Conservation (phyloP, 2,113 vertebrate species). For the Empidonax traillii region DNA sequence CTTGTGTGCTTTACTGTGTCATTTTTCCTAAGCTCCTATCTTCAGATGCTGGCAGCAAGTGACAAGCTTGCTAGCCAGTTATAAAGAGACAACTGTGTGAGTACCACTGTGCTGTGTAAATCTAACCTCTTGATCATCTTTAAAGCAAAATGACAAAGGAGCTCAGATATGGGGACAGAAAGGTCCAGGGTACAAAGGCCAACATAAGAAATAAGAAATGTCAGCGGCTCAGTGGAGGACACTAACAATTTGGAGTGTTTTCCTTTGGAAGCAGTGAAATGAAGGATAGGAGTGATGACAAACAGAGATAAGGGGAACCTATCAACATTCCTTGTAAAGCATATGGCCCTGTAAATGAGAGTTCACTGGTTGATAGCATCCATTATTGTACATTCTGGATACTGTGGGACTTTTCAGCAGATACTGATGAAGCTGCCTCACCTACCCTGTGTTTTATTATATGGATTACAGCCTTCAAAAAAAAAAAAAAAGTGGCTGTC, state of each 20-base stretch:
- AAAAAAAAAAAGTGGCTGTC: background rate
- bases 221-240: background rate
- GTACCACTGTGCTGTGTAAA: background rate
- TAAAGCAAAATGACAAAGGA: background rate
- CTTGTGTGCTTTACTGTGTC: constrained; percentile 33
- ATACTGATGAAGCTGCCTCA: background rate
- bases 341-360: constrained; percentile 42
- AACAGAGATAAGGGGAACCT: constrained; percentile 51
- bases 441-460: constrained; percentile 23
- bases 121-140: background rate
- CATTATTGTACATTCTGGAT: background rate
- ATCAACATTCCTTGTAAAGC: constrained; percentile 57
- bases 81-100: background rate
- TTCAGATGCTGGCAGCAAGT: constrained; percentile 49
- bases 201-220: background rate
- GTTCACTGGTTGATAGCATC: constrained; percentile 25
- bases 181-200: background rate
- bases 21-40: background rate
- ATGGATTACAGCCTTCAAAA: background rate
- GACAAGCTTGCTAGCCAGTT: background rate
- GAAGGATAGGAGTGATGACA: constrained; percentile 50
- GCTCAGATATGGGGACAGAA: background rate
- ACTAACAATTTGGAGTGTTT: background rate
- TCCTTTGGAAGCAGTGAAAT: constrained; percentile 55
- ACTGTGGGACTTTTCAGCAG: constrained; percentile 18